Conservation (phyloP, 2,888 invertebrate genomes). For the Poecilus cupreus region DNA sequence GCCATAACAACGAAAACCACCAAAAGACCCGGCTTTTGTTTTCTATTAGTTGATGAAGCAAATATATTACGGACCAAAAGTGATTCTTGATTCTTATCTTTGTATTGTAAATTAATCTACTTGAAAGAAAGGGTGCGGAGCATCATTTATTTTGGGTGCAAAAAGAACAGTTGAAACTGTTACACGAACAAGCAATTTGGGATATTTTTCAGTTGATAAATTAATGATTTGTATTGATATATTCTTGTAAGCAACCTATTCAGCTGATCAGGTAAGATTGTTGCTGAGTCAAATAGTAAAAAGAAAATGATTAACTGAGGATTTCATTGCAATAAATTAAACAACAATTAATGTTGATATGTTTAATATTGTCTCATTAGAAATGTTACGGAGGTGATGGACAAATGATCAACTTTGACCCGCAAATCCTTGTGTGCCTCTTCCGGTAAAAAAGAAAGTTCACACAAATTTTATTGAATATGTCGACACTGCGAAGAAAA, state of each 20-base stretch:
- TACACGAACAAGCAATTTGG: neutral
- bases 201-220: neutral
- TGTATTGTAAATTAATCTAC: neutral
- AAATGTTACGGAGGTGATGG: neutral
- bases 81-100: neutral
- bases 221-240: neutral
- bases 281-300: neutral
- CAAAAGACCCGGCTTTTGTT: too few species aligned
- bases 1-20: neutral
- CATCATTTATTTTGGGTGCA: neutral
- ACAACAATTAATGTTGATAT: too few species aligned
- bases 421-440: neutral
- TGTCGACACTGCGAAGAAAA: constrained; percentile 6
- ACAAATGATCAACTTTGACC: constrained; percentile 17
- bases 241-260: neutral
- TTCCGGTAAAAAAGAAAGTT: constrained; percentile 31
- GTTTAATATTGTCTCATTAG: too few species aligned
- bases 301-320: too few species aligned
- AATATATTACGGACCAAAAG: too few species aligned
- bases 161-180: neutral
- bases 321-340: neutral
- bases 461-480: constrained; percentile 13
- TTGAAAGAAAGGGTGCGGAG: neutral
- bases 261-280: neutral
- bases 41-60: too few species aligned